Evolutionary conservation across 2,888 invertebrate species (phyloP).

Genomic region (Nymphalis urticae): DNA sequence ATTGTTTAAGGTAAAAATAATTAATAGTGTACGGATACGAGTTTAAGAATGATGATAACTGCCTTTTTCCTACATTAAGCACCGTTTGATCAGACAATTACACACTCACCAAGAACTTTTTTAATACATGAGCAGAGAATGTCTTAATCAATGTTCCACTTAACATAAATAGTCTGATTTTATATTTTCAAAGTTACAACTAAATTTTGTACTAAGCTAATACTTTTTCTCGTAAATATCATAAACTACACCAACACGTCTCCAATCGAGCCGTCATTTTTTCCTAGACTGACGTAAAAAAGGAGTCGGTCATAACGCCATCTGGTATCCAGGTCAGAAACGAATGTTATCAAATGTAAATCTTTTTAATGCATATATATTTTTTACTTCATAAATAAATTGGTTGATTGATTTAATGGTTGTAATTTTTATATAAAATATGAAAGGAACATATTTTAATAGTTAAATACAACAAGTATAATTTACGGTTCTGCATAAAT

Average conservation of each 20-base stretch:
- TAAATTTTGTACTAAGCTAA: conserved; percentile 66
- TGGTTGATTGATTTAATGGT: conserved; percentile 10
- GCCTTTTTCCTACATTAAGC: conserved; percentile 65
- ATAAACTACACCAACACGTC: conserved; percentile 81
- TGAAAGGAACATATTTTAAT: neutral
- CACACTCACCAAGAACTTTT: conserved; percentile 73
- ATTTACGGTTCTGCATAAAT: conserved; percentile 65
- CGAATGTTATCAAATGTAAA: conserved; percentile 45
- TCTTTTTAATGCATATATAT: conserved; percentile 41
- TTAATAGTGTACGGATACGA: conserved; percentile 6
- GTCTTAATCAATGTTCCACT: conserved; percentile 62
- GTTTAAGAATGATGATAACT: conserved; percentile 46
- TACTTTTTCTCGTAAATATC: conserved; percentile 81
- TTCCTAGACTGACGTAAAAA: conserved; percentile 75
- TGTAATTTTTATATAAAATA: conserved; percentile 11
- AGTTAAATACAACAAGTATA: conserved; percentile 32
- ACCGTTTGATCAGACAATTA: conserved; percentile 63
- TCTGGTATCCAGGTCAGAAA: conserved; percentile 49
- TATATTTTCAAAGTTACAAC: conserved; percentile 55
- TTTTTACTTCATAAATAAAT: conserved; percentile 24
- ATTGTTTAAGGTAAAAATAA: neutral
- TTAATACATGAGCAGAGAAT: conserved; percentile 72
- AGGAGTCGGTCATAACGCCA: conserved; percentile 61
- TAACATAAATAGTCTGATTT: conserved; percentile 55
- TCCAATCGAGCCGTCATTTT: conserved; percentile 81